These are phyloP conservation scores for Phrynocephalus versicolor DNA, from an alignment of 2,113 vertebrate species.

Conservation along the genomic window DNA sequence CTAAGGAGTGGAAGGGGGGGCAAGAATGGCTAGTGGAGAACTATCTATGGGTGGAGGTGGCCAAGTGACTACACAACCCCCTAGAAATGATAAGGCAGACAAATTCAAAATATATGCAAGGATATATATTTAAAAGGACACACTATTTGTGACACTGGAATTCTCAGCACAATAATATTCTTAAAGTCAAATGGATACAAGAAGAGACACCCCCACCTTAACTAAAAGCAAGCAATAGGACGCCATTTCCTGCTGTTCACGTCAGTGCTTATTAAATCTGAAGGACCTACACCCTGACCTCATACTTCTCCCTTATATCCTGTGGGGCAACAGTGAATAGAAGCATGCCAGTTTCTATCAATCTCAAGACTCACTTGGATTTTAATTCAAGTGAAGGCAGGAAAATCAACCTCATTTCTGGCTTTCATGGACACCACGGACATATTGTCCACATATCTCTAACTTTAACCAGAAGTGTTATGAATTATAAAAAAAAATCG, in stretches of 20 bases:
- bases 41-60: background rate
- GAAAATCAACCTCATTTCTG: background rate
- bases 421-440: slow-evolving; percentile 13
- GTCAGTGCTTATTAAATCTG: slow-evolving; percentile 19
- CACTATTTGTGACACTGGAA: background rate
- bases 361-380: background rate
- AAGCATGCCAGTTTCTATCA: background rate
- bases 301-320: slow-evolving; percentile 4
- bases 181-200: background rate
- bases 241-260: slow-evolving; percentile 28
- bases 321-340: fast-evolving
- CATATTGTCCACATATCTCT: background rate
- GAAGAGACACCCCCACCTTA: fast-evolving
- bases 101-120: background rate
- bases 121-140: background rate
- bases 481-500: background rate
- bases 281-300: slow-evolving; percentile 9
- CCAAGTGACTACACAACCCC: background rate
- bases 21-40: background rate
- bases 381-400: slow-evolving; percentile 8
- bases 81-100: background rate
- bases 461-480: background rate
- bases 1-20: background rate
- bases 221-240: background rate
- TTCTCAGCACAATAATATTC: background rate